Conservation (phyloP, 2,113 vertebrate genomes). For the Alethe castanea region DNA sequence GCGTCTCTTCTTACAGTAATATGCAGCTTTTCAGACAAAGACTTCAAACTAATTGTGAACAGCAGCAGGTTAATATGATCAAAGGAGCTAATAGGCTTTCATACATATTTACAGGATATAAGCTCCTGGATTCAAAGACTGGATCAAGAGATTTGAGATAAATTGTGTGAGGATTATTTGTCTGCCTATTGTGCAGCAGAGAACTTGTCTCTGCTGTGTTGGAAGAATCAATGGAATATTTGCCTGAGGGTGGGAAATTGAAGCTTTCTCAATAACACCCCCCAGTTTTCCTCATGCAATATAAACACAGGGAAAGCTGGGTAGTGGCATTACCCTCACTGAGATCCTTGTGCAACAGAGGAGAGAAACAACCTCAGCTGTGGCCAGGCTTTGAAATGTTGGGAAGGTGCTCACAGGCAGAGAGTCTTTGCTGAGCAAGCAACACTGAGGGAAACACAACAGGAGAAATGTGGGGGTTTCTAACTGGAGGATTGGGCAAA, state of each 20-base stretch:
- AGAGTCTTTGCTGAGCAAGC: not conserved
- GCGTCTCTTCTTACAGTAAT: not conserved
- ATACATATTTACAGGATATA: not conserved
- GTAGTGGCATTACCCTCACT: not conserved
- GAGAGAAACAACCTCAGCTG: not conserved
- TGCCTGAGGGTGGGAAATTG: not conserved
- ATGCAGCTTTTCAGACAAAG: slow-evolving; percentile 34
- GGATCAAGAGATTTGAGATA: slow-evolving; percentile 15
- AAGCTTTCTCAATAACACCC: not conserved
- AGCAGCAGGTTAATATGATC: slow-evolving; percentile 27
- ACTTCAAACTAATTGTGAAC: slow-evolving; percentile 34
- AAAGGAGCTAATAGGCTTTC: slow-evolving; percentile 43
- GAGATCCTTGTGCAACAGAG: rapidly evolving
- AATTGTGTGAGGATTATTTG: not conserved
- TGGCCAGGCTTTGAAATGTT: not conserved
- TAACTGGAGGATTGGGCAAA: rapidly evolving
- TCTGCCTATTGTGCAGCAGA: not conserved
- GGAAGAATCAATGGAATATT: not conserved
- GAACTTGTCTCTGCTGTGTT: not conserved
- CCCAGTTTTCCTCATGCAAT: not conserved
- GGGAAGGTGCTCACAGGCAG: not conserved
- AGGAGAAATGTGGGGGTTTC: not conserved
- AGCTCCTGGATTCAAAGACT: not conserved
- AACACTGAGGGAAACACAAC: not conserved
- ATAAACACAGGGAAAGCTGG: not conserved